Base-by-base conservation (phyloP, 2,888 invertebrate genomes). In the Arrhopalites spinosus region DNA sequence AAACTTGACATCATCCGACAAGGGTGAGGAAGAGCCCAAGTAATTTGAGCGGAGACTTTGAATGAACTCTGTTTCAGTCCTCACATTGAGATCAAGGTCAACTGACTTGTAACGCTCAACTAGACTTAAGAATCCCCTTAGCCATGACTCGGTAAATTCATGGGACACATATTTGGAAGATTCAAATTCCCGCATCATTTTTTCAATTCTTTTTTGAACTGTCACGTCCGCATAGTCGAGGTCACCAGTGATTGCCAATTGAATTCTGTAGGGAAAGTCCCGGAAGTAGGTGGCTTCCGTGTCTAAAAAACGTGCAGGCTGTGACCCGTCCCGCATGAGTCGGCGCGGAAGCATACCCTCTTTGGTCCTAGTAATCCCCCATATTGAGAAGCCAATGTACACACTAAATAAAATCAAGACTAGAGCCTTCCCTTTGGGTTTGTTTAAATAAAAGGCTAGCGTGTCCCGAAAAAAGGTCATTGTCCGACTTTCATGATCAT, bases 291-390 rank as follows among this genome's bases (percentile, higher is more conserved):
- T 90, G 85, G 96, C 96, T 86, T 96, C 95, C 75, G 93, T 89
- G 85, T 95, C 93, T 85, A 96, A 94, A 86, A 95, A 96, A 84
- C 90, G 90, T 66, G 95, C 93, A 64, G 96, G 95, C 85, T 96
- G 96, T 0, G 96, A 96, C 85, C 95, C 95, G 71, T 92, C 91
- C 83, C 93, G 91, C 1, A 96, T 94, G 1, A 96, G 88, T 85
- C 95, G 95, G 77, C 94, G 89, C 78, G 95, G 88, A 84, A 96
- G 96, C 59, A 97, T 87, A 0, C 96, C 96, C 87, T 96, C 94
- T 84, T 95, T 90, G 71, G 96, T 91, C 83, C 92, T 92, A 0
- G 94, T 94, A 3, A 94, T 89, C 2, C 96, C 96, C 85, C 94
- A 96, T 53, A 93, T 90, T n/a, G 94, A 95, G 0, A 95, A 94